Evolutionary conservation across 1,140 invertebrate genomes (phyloP), one percentile per base, ranked within the genome.

Genomic region (Xylocopa sonorina): DNA sequence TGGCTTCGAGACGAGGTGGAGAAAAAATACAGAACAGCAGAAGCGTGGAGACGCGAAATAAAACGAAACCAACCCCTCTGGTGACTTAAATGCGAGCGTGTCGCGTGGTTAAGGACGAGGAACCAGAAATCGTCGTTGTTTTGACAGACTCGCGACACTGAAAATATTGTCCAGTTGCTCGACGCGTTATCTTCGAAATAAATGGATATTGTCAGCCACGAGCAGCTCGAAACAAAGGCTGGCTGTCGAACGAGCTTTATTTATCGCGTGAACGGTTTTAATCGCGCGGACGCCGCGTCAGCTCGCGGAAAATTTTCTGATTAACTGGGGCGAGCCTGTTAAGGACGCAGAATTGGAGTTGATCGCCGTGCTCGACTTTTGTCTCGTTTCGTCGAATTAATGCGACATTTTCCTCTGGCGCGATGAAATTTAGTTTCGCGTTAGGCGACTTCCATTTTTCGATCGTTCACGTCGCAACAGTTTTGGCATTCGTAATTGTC

Each of bases 31-130:
- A 18, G 3, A 48, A 46, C 1, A 14, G 32, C 43, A 48, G 18
- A 29, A 14, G 14, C 21, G 34, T n/a, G 41, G 27, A 53, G 2
- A 53, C 18, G 21, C 18, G 27, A n/a, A 60, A 29, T 24, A 46
- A 72, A 60, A 58, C 32, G 55, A 58, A 46, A 48, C 21, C 24
- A n/a, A 27, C 34, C 68, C 63, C 41, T 58, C 64, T 7, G 46
- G 41, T 38, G 64, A 77, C 53, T 64, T 32, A 77, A 46, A 77
- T 77, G 53, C 29, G 32, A 34, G 0, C 32, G 16, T 76, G 43
- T n/a, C 21, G 34, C 24, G n/a, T n/a, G 64, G 24, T 76, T 77
- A 77, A 69, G 69, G 74, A 68, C 53, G 74, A 77, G 2, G 43
- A 69, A 57, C 14, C 5, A 24, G 3, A 32, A 16, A 10, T 41